Evolutionary conservation across 2,797 vertebrate genomes (phyloP).

Genomic region (Cetoscarus ocellatus): DNA sequence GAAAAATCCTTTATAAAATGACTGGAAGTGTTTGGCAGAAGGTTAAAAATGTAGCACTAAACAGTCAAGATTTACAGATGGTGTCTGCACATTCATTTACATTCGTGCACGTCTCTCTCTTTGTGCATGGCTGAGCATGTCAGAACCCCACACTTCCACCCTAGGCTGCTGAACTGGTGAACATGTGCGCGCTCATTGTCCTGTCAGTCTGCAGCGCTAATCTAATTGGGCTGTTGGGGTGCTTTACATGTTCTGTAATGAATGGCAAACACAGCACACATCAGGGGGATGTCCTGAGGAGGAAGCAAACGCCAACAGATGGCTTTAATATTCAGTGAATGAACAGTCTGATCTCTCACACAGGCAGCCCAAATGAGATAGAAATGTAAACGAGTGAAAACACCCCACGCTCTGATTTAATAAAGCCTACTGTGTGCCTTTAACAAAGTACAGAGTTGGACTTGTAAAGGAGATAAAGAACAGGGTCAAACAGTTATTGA

Average conservation of each 20-base stretch:
- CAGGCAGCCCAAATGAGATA: constrained; percentile 46
- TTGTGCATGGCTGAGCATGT: constrained; percentile 38
- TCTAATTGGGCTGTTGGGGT: constrained; percentile 73
- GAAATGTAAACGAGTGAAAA: constrained; percentile 64
- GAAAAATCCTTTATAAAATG: not conserved
- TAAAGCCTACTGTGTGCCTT: constrained; percentile 9
- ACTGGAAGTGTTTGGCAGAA: not conserved
- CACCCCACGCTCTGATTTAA: constrained; percentile 9
- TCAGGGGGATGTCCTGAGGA: constrained; percentile 67
- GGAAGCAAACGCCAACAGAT: constrained; percentile 77
- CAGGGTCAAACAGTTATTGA: not conserved
- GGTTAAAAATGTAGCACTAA: constrained; percentile 25
- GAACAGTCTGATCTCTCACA: constrained; percentile 65
- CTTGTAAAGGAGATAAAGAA: not conserved
- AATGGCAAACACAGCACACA: constrained; percentile 70
- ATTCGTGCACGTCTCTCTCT: constrained; percentile 11
- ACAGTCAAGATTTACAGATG: constrained; percentile 48
- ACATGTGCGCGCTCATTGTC: constrained; percentile 41
- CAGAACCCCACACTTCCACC: constrained; percentile 12
- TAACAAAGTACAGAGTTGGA: constrained; percentile 14
- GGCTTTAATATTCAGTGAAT: constrained; percentile 80
- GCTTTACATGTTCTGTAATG: constrained; percentile 69
- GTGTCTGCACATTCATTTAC: constrained; percentile 47
- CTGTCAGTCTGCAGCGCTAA: constrained; percentile 61
- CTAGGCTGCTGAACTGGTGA: constrained; percentile 26